Evolutionary conservation across 2,797 vertebrate genomes (phyloP), one percentile per base, ranked within the genome.

Genomic region (Sebastes cheni): DNA sequence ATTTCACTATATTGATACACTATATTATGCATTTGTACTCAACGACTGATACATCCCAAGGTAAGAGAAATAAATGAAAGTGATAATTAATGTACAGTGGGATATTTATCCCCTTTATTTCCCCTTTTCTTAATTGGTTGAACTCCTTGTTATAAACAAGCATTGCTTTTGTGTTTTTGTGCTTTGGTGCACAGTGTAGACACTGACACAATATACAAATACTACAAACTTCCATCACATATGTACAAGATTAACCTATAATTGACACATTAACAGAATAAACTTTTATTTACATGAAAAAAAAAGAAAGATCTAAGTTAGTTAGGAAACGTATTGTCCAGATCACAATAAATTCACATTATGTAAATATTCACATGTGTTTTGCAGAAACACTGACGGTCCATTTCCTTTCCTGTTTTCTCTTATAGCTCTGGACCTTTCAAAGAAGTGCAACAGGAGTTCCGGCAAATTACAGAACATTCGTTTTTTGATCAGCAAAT

Each of bases 401-500:
- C 34, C 12, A 3, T 29, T 69, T 39, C 16, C 50, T 29, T 7
- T 20, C 25, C 67, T 27, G 23, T 59, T 22, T 54, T 9, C 54
- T 22, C 42, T 59, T 10, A 18, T 25, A 68, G 39, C 64, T 20
- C 32, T 2, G 80, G 72, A 73, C 30, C 79, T 69, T 46, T 77
- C 66, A 69, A 81, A 84, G 83, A 76, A 87, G 81, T 81, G 69
- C 81, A 82, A 77, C 83, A 50, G 84, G 77, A 86, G 85, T 76
- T 76, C 61, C 71, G 25, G 88, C 84, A 91, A 91, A 93, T 89
- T 83, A 91, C 88, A 87, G 81, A 90, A 89, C 69, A 81, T 84
- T 81, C 10, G 25, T 16, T 85, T 93, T 89, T 91, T 91, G 87
- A 93, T 92, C 90, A 91, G 88, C 79, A 89, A 86, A 88, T 94